Conservation (phyloP, 1,140 invertebrate genomes). For the Amyelois transitella region DNA sequence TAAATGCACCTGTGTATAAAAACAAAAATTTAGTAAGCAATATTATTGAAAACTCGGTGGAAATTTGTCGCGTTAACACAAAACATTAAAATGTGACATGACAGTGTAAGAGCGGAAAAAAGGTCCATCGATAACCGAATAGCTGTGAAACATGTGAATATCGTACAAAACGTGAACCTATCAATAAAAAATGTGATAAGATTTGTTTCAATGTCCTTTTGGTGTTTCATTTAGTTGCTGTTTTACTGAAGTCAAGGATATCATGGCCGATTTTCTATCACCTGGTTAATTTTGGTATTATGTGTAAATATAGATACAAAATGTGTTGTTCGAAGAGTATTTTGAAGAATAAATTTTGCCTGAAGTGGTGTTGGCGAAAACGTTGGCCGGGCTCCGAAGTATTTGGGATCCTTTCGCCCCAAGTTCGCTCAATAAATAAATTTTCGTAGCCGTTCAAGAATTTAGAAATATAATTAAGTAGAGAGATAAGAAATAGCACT, state of each 20-base stretch:
- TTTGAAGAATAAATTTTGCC: conserved; percentile 32
- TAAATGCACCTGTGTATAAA: conserved; percentile 17
- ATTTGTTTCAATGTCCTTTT: conserved; percentile 13
- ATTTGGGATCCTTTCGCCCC: conserved; percentile 10
- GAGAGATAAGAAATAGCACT: conserved; percentile 16
- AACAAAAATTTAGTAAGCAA: conserved; percentile 14
- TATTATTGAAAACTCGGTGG: conserved; percentile 16
- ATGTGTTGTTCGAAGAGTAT: conserved; percentile 31
- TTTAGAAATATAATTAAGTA: conserved; percentile 12
- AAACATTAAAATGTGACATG: conserved; percentile 35
- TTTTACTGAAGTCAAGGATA: conserved; percentile 18
- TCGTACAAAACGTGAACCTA: conserved; percentile 5
- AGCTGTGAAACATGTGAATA: conserved; percentile 21
- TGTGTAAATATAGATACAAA: conserved; percentile 26
- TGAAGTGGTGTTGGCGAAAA: conserved; percentile 66
- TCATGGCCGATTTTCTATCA: conserved; percentile 46
- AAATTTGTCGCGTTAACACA: conserved; percentile 16
- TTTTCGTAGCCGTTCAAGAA: conserved; percentile 17
- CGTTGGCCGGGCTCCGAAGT: conserved; percentile 44
- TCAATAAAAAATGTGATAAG: conserved; percentile 19
- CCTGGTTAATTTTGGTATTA: conserved; percentile 37
- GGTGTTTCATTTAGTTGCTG: conserved; percentile 8
- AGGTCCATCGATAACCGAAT: conserved; percentile 19
- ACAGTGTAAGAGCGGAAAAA: conserved; percentile 30
- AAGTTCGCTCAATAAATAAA: conserved; percentile 14